A percentile compares a stretch with the other conserved stretches of the same genome.
Conservation (phyloP, 2,797 vertebrate genomes). For the Sebastes steindachneri region DNA sequence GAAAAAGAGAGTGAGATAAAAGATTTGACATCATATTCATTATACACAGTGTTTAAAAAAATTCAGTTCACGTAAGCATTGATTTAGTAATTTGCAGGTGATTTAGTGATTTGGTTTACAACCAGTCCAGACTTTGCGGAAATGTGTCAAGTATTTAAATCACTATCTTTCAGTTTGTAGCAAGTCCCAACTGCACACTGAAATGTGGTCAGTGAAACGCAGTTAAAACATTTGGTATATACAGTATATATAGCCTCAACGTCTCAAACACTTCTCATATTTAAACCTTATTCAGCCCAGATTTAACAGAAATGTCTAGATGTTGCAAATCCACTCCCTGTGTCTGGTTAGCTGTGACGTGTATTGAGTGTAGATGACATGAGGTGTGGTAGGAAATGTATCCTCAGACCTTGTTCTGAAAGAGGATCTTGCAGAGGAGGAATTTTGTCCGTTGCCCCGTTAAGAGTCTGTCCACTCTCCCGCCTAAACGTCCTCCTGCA, state of each 20-base stretch:
- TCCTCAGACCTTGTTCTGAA: neutral
- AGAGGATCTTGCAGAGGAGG: neutral
- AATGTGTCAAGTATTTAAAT: neutral
- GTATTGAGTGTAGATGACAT: neutral
- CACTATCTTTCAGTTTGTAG: neutral
- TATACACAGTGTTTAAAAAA: too few species aligned
- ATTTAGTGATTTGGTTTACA: too few species aligned
- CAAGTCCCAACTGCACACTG: neutral
- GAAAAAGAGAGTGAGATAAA: neutral
- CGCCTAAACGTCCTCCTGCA: neutral
- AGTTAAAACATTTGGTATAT: neutral
- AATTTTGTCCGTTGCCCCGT: neutral
- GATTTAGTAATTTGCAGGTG: too few species aligned
- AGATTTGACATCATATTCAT: too few species aligned
- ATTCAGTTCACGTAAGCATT: too few species aligned
- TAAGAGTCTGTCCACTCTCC: neutral
- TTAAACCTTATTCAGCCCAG: neutral
- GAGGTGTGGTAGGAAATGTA: neutral
- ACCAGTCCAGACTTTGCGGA: too few species aligned
- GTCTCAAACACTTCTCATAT: neutral
- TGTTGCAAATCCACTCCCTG: neutral
- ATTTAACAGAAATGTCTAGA: neutral
- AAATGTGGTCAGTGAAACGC: neutral
- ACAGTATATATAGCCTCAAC: neutral
- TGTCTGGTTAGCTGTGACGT: neutral